phyloP scores from a whole-genome alignment of 2,888 invertebrate species.

The Sphaeridia pumilis region DNA sequence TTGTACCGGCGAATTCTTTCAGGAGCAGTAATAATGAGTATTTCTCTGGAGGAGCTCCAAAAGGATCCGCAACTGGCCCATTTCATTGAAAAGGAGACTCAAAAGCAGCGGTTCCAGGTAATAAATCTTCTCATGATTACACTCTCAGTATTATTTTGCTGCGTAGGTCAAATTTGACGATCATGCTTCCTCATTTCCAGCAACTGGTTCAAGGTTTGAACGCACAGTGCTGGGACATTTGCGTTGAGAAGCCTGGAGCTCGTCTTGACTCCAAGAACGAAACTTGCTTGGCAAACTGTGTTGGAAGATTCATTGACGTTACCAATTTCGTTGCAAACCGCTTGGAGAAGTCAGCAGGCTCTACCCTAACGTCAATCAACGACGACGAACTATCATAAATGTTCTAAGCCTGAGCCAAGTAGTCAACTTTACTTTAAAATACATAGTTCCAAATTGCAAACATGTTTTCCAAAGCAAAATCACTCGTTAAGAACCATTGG shows the following conservation, averaged over 20 bases:
- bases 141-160: too few species aligned
- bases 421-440: too few species aligned
- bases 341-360: slow-evolving; percentile 46
- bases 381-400: too few species aligned
- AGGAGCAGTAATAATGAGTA: slow-evolving; percentile 24
- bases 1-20: too few species aligned
- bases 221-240: slow-evolving; percentile 59
- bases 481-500: slow-evolving; percentile 67
- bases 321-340: slow-evolving; percentile 56
- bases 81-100: slow-evolving; percentile 52
- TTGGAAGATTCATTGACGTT: slow-evolving; percentile 59
- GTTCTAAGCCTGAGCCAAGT: too few species aligned
- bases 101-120: slow-evolving; percentile 57
- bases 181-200: too few species aligned
- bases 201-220: slow-evolving; percentile 53
- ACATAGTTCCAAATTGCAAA: too few species aligned
- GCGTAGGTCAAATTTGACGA: too few species aligned
- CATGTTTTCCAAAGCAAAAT: slow-evolving; percentile 63
- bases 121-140: too few species aligned
- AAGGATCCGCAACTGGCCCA: slow-evolving; percentile 47
- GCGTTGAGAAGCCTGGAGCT: slow-evolving; percentile 50
- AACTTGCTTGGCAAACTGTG: slow-evolving; percentile 57
- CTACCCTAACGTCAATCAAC: too few species aligned
- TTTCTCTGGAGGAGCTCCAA: slow-evolving; percentile 24
- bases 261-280: slow-evolving; percentile 51